Conservation (phyloP, 2,113 vertebrate genomes). For the Charadrius vociferus region DNA sequence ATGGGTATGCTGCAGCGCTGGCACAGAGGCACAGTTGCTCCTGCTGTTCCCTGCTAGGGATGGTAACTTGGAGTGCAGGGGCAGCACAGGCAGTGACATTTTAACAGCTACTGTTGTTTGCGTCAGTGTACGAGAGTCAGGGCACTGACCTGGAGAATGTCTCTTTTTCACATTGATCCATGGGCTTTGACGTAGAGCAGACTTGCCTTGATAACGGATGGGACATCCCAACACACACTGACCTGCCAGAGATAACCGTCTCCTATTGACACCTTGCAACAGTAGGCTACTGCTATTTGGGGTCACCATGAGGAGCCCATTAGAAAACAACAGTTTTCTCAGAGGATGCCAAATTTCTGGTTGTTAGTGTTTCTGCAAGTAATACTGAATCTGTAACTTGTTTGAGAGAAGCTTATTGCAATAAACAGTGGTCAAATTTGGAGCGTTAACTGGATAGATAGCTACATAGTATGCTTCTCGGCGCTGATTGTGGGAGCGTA, state of each 20-base stretch:
- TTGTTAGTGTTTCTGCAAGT: neutral
- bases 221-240: neutral
- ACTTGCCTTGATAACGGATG: fast-evolving
- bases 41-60: neutral
- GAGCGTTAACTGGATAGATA: neutral
- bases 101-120: neutral
- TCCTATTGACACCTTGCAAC: neutral
- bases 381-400: neutral
- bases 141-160: conserved; percentile 16
- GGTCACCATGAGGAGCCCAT: neutral
- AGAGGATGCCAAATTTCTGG: neutral
- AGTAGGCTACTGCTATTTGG: neutral
- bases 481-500: neutral
- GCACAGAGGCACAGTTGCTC: neutral
- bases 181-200: neutral
- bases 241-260: neutral
- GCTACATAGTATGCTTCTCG: neutral
- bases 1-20: fast-evolving
- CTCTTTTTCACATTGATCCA: neutral
- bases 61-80: neutral
- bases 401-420: neutral
- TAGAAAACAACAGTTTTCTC: conserved; percentile 23
- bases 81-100: neutral
- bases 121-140: neutral
- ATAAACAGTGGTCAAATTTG: neutral